These are phyloP conservation scores for Ceyx melanurus DNA, from an alignment of 2,113 vertebrate species.

Conservation along the genomic window DNA sequence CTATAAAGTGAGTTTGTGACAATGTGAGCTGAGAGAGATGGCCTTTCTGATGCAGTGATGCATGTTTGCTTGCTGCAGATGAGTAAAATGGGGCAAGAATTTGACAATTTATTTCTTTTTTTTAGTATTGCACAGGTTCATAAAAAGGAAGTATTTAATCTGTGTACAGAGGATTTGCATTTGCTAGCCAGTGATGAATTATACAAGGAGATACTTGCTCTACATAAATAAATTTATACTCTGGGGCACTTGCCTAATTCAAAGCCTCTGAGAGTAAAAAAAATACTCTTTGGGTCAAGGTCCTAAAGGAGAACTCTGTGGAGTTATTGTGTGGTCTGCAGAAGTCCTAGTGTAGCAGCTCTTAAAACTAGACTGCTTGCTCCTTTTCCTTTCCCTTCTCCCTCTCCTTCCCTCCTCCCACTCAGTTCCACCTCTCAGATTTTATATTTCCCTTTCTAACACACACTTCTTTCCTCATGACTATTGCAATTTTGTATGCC, in stretches of 20 bases:
- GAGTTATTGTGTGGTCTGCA: neutral
- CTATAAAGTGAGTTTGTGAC: neutral
- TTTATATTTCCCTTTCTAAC: neutral
- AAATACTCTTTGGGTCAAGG: neutral
- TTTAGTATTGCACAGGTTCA: neutral
- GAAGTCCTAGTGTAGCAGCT: neutral
- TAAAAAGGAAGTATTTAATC: neutral
- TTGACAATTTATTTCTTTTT: neutral
- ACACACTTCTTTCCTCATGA: neutral
- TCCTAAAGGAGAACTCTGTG: neutral
- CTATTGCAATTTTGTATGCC: neutral
- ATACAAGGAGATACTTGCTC: neutral
- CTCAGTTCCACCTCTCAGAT: neutral
- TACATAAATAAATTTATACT: neutral
- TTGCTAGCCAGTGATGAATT: neutral
- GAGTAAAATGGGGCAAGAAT: neutral
- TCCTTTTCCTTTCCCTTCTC: neutral
- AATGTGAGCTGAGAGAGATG: neutral
- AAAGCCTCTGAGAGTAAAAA: neutral
- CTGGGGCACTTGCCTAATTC: neutral
- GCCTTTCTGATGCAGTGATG: neutral
- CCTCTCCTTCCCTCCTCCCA: too few species aligned
- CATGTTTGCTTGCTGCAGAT: neutral
- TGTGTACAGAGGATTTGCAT: neutral
- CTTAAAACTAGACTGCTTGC: neutral